A percentile compares a stretch with the other conserved stretches of the same genome.
These are phyloP conservation scores for Arctopsyche grandis DNA, from an alignment of 1,140 invertebrate genomes.

Conservation along the genomic window DNA sequence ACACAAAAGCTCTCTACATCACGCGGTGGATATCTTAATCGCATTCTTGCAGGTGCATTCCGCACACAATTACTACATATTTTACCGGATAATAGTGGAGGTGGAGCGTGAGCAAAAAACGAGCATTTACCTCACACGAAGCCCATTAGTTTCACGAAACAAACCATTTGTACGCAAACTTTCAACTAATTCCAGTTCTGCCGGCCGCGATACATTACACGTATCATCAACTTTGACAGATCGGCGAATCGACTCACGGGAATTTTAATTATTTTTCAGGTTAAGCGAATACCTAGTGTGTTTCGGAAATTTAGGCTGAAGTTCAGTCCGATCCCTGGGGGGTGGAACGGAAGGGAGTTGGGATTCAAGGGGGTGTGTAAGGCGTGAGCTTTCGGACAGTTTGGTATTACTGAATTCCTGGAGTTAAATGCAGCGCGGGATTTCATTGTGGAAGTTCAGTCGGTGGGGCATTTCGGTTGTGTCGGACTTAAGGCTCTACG, in stretches of 20 bases:
- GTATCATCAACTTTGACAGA: no score
- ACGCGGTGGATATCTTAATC: slow-evolving; percentile 44
- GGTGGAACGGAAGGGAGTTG: not conserved
- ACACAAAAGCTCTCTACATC: slow-evolving; percentile 16
- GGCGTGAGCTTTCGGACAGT: not conserved
- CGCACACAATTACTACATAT: slow-evolving; percentile 44
- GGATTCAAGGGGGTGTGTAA: not conserved
- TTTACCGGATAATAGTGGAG: slow-evolving; percentile 1
- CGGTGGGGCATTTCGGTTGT: not conserved
- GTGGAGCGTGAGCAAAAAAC: not conserved
- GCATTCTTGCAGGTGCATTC: slow-evolving; percentile 46
- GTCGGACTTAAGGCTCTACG: not conserved
- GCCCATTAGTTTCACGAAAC: no score
- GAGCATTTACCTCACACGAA: not conserved
- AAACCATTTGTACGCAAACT: no score
- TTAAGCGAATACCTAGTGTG: no score
- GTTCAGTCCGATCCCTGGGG: not conserved
- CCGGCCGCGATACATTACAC: no score
- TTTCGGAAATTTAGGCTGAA: not conserved
- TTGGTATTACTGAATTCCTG: slow-evolving; percentile 12
- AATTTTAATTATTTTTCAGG: no score
- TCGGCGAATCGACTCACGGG: no score
- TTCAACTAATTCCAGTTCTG: no score
- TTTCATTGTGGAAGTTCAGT: slow-evolving; percentile 12
- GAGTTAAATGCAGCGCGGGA: slow-evolving; percentile 10